phyloP scores from a whole-genome alignment of 1,140 invertebrate genomes.

The Drosophila tropicalis region DNA sequence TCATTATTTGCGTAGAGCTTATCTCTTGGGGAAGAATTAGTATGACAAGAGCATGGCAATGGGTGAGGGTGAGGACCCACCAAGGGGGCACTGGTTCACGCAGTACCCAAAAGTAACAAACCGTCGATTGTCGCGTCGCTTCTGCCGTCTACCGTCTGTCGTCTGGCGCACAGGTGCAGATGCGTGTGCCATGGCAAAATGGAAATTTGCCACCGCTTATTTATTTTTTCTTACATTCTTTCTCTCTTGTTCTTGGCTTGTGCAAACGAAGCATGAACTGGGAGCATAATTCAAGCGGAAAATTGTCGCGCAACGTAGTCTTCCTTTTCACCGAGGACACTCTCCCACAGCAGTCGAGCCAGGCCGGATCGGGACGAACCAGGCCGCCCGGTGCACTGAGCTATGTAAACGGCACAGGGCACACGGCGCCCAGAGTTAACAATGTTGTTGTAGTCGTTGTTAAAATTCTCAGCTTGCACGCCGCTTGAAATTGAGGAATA shows the following conservation, averaged over 20 bases:
- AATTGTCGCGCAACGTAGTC: conserved; percentile 80
- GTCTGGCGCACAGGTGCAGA: conserved; percentile 52
- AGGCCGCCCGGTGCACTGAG: conserved; percentile 37
- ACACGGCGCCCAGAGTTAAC: conserved; percentile 60
- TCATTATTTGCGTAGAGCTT: conserved; percentile 80
- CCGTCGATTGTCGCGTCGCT: conserved; percentile 61
- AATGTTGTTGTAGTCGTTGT: conserved; percentile 70
- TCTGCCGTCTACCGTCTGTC: neutral
- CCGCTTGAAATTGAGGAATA: conserved; percentile 65
- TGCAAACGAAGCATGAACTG: conserved; percentile 79
- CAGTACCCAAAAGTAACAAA: conserved; percentile 45
- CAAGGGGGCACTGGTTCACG: conserved; percentile 15
- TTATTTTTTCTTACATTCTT: conserved; percentile 59
- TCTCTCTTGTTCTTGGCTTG: conserved; percentile 41
- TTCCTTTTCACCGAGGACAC: conserved; percentile 59
- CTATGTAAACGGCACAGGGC: conserved; percentile 69
- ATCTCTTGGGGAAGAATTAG: conserved; percentile 70
- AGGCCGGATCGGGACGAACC: neutral
- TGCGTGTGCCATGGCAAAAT: conserved; percentile 62
- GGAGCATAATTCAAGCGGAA: conserved; percentile 81
- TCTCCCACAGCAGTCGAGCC: conserved; percentile 14
- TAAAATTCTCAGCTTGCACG: conserved; percentile 66
- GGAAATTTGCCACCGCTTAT: conserved; percentile 80
- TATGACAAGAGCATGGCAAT: conserved; percentile 33
- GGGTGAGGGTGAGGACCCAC: neutral